These are phyloP conservation scores for Balaeniceps rex DNA, from an alignment of 2,113 vertebrate genomes.

Conservation along the genomic window DNA sequence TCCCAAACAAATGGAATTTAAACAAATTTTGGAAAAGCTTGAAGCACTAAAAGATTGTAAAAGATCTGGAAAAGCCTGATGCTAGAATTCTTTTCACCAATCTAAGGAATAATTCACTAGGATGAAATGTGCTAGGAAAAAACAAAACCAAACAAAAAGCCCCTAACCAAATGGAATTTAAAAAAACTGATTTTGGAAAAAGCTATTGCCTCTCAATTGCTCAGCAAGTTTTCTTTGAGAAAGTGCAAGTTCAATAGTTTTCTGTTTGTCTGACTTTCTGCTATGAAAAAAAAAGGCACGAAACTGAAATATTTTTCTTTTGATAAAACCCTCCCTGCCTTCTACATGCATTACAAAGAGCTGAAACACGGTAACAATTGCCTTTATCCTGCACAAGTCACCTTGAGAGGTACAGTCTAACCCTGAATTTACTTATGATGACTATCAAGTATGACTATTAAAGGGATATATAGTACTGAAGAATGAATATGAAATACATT, in stretches of 20 bases:
- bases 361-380: background rate
- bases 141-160: background rate
- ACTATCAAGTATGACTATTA: slow-evolving; percentile 5
- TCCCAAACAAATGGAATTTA: background rate
- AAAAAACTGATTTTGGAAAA: background rate
- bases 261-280: background rate
- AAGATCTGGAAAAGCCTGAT: background rate
- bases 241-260: background rate
- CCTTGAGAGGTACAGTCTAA: slow-evolving; percentile 35
- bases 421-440: slow-evolving; percentile 24
- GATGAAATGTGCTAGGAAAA: background rate
- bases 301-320: slow-evolving; percentile 1
- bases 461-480: background rate
- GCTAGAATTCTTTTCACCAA: background rate
- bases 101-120: background rate
- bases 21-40: background rate
- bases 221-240: background rate
- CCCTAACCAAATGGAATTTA: background rate
- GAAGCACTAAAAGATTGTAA: background rate
- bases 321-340: background rate
- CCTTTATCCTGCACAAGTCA: slow-evolving; percentile 30
- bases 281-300: background rate
- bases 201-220: background rate
- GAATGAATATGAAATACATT: slow-evolving; percentile 26
- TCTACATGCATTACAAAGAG: slow-evolving; percentile 3